phyloP scores from a whole-genome alignment of 92 coral and sea anemone species.

The Porites evermanni region DNA sequence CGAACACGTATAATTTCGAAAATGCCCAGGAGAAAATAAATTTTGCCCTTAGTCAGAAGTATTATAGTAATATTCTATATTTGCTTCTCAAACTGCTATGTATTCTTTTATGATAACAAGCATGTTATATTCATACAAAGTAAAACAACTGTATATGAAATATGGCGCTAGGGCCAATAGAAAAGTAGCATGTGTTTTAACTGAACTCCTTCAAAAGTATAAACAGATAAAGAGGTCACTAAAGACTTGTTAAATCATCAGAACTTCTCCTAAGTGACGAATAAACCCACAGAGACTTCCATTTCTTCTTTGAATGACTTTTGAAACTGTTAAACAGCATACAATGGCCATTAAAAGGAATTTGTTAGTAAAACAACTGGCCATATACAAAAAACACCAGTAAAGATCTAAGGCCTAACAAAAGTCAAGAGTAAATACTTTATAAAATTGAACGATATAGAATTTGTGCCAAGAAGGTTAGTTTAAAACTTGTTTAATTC shows the following conservation, averaged over 20 bases:
- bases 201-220: background rate
- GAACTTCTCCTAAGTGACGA: background rate
- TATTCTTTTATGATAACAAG: background rate
- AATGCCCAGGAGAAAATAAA: background rate
- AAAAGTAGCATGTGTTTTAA: constrained; percentile 26
- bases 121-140: background rate
- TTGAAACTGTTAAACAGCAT: background rate
- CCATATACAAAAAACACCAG: too few species aligned
- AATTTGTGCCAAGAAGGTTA: too few species aligned
- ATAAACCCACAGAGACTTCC: background rate
- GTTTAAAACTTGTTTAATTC: too few species aligned
- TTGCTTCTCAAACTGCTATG: background rate
- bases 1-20: background rate
- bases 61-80: background rate
- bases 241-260: background rate
- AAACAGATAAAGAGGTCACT: background rate
- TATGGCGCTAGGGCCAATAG: constrained; percentile 2
- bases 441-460: background rate
- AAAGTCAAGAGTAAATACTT: background rate
- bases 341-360: background rate
- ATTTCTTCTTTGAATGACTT: background rate
- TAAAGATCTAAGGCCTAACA: too few species aligned
- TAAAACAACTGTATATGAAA: background rate
- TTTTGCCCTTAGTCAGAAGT: too few species aligned
- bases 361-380: background rate